Conservation (phyloP, 2,888 invertebrate genomes). For the Sminthurides aquaticus region DNA sequence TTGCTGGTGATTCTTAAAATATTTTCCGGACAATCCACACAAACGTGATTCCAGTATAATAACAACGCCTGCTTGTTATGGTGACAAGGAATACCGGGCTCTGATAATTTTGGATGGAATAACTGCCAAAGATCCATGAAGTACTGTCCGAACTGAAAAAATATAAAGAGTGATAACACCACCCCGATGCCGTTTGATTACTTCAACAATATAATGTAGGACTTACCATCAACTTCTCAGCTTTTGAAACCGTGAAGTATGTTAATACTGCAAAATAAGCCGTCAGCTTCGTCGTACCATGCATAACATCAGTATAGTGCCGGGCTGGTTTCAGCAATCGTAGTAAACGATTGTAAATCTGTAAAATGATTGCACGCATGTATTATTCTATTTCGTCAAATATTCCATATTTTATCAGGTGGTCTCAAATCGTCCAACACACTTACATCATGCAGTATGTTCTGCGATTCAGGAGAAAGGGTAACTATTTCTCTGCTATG, state of each 20-base stretch:
- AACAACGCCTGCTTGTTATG: slow-evolving; percentile 90
- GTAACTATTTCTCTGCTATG: slow-evolving; percentile 43
- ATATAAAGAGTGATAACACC: no score
- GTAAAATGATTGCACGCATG: not conserved
- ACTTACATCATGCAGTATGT: slow-evolving; percentile 60
- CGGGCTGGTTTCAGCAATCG: slow-evolving; percentile 67
- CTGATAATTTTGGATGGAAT: slow-evolving; percentile 87
- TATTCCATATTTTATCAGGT: no score
- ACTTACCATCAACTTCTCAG: slow-evolving; percentile 84
- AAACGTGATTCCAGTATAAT: slow-evolving; percentile 88
- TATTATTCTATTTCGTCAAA: not conserved
- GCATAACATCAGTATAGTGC: slow-evolving; percentile 76
- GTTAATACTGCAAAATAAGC: slow-evolving; percentile 87
- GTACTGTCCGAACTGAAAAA: slow-evolving; percentile 76
- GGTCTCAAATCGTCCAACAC: no score
- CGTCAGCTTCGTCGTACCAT: slow-evolving; percentile 84
- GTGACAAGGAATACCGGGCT: slow-evolving; percentile 88
- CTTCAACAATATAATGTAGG: not conserved
- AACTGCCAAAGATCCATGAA: slow-evolving; percentile 87
- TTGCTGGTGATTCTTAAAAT: slow-evolving; percentile 79
- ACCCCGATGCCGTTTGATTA: no score
- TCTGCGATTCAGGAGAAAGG: slow-evolving; percentile 55
- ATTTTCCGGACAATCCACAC: slow-evolving; percentile 87
- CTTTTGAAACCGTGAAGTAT: slow-evolving; percentile 80
- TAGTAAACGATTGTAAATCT: slow-evolving; percentile 42